Base-by-base conservation (phyloP, 1,140 invertebrate species). In the Brachionus plicatilis region DNA sequence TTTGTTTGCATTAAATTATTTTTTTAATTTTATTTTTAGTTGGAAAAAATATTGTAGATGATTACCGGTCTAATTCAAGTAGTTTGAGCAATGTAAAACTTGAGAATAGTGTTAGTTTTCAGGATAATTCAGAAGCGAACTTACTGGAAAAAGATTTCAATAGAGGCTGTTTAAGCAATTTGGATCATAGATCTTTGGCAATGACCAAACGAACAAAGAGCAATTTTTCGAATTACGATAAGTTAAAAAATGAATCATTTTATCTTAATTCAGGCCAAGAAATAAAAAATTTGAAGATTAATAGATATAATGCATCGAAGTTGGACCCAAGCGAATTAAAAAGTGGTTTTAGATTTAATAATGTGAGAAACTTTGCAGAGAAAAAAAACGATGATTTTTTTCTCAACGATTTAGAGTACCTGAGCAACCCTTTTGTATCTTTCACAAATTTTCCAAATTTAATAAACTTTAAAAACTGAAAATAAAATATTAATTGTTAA, bases 221-320 rank as follows among this genome's bases (percentile, higher is more conserved):
- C 37, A 72, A 8, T 72, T 41, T 43, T 43, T 72, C 68, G 8
- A 72, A 43, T 43, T 20, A 72, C 24, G 68, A 72, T 17, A 72
- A 43, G 43, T 43, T 72, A 17, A 72, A 43, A n/a, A 72, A 43
- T 9, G 41, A 72, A 2, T 0, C 68, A 1, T 41, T 72, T 17
- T 43, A 17, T 43, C 11, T 72, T 17, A 41, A 43, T 72, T 41
- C 68, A 45, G 68, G 9, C 2, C 17, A n/a, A 24, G 37, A 43
- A 17, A 20, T 72, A 9, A 72, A 72, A 72, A 72, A 72, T 72
- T 41, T 72, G 33, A 72, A 72, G 43, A 72, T 72, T 47, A 72
- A 43, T n/a, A 37, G 68, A 72, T 72, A 20, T 20, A 72, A 72
- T 72, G 33, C 68, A 72, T 43, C 68, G 3, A 72, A 11, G 33